A percentile compares a stretch with the other conserved stretches of the same genome.
Conservation (phyloP, 2,113 vertebrate genomes). For the Lycocorax pyrrhopterus region DNA sequence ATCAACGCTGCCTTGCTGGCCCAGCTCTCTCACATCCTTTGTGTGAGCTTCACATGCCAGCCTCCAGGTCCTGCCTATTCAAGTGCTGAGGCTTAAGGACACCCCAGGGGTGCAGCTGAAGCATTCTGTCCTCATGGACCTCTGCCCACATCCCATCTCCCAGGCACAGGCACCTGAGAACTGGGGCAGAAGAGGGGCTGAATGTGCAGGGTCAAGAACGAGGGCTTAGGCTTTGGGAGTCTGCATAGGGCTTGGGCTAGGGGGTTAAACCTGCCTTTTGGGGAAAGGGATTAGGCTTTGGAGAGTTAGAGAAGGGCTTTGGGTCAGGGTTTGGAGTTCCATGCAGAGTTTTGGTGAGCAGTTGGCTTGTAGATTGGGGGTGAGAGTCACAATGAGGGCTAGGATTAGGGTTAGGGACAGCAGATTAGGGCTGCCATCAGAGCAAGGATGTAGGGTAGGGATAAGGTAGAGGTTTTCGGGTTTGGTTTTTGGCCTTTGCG, state of each 20-base stretch:
- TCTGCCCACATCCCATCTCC: background rate
- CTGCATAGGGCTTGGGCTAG: accelerated
- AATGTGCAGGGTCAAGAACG: background rate
- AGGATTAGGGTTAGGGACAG: background rate
- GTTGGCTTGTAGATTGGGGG: background rate
- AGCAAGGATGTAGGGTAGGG: background rate
- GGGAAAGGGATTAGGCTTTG: background rate
- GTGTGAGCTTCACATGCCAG: background rate
- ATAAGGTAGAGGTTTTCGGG: background rate
- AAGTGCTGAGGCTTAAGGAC: background rate
- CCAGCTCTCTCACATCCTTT: background rate
- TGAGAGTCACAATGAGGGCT: background rate
- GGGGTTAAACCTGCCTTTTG: accelerated
- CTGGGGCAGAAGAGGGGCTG: background rate
- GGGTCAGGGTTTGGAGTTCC: background rate
- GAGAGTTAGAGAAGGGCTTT: background rate
- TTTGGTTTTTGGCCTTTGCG: background rate
- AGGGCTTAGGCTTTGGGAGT: background rate
- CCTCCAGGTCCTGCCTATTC: background rate
- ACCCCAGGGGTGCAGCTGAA: background rate
- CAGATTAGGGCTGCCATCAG: background rate
- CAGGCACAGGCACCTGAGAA: accelerated
- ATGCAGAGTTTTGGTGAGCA: background rate
- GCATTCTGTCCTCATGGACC: background rate
- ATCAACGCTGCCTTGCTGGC: background rate